These are phyloP conservation scores for Oncorhynchus keta DNA, from an alignment of 2,113 vertebrate species.

Conservation along the genomic window DNA sequence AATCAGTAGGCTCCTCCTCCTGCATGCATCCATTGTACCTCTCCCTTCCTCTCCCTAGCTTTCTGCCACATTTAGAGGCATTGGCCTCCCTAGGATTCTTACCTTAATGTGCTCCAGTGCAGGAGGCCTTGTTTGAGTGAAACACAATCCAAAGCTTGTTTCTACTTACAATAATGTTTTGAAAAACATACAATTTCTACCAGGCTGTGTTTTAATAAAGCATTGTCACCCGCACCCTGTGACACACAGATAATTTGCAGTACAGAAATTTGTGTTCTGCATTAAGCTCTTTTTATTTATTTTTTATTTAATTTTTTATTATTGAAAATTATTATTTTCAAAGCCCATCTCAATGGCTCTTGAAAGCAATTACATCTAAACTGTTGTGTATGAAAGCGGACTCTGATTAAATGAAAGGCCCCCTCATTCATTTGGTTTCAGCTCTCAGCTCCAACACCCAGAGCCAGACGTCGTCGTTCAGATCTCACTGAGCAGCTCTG, in stretches of 20 bases:
- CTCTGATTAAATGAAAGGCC: slow-evolving; percentile 45
- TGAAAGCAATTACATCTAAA: slow-evolving; percentile 65
- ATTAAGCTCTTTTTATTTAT: slow-evolving; percentile 35
- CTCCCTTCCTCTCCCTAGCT: slow-evolving; percentile 4
- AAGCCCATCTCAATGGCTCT: slow-evolving; percentile 46
- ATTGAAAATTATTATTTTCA: slow-evolving; percentile 60
- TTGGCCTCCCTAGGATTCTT: slow-evolving; percentile 9
- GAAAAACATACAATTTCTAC: too few relatives aligned
- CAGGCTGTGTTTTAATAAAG: too few relatives aligned
- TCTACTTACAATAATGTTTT: slow-evolving; percentile 16
- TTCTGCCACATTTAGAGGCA: slow-evolving; percentile 24
- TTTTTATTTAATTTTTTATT: slow-evolving; percentile 18
- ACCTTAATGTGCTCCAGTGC: slow-evolving; percentile 5
- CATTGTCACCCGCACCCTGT: neutral
- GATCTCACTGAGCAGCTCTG: slow-evolving; percentile 27
- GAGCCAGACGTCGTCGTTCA: slow-evolving; percentile 16
- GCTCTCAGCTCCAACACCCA: slow-evolving; percentile 31
- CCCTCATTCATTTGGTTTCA: slow-evolving; percentile 24
- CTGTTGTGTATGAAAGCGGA: slow-evolving; percentile 49
- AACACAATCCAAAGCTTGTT: slow-evolving; percentile 2
- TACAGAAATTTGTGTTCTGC: slow-evolving; percentile 48
- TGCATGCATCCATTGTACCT: slow-evolving; percentile 14
- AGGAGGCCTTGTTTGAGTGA: neutral
- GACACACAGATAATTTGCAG: neutral
- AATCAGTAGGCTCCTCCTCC: neutral